Evolutionary conservation across 2,113 vertebrate species (phyloP), one percentile per base, ranked within the genome.

Genomic region (Sialia sialis): DNA sequence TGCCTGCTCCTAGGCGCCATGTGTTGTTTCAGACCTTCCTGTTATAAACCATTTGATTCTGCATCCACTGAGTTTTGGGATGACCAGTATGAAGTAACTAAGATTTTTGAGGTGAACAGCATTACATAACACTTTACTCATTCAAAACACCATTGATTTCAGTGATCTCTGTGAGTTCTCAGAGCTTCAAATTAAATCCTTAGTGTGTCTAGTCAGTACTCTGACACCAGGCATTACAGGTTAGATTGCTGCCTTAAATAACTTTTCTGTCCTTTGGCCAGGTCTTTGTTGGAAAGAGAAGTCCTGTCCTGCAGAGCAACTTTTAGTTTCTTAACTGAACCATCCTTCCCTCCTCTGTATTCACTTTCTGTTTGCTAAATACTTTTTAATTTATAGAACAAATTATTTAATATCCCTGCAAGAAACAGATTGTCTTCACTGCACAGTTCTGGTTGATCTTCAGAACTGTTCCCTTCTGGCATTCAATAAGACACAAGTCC

Each of bases 151-250:
- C 25, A 12, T 17, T 66, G 27, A 48, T 70, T 84, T 80, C 59
- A 80, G 67, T 17, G 23, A 49, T n/a, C 21, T 6, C 43, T 59
- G 2, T 0, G 0, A 89, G 54, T 26, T 15, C 55, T 77, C 44
- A 54, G 68, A 74, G 66, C 38, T 69, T 76, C 44, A 52, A 1
- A 69, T 44, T 52, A 60, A 48, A 44, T 56, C 26, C 20, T 66
- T 27, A 16, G 6, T 20, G 11, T 77, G 32, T 56, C 34, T 44
- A 27, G 30, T 69, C 52, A 68, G 44, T 54, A 59, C 12, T 66
- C 44, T 76, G 14, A 21, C 0, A 0, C 23, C 32, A 36, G 72
- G 44, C 49, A 56, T 38, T 48, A 9, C 0, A 2, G 52, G 23
- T 6, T 22, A 3, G 0, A 19, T 34, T 41, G 39, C 44, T 60